A percentile compares a stretch with the other conserved stretches of the same genome.
Conservation (phyloP, 2,113 vertebrate genomes). For the Lutjanus erythropterus region DNA sequence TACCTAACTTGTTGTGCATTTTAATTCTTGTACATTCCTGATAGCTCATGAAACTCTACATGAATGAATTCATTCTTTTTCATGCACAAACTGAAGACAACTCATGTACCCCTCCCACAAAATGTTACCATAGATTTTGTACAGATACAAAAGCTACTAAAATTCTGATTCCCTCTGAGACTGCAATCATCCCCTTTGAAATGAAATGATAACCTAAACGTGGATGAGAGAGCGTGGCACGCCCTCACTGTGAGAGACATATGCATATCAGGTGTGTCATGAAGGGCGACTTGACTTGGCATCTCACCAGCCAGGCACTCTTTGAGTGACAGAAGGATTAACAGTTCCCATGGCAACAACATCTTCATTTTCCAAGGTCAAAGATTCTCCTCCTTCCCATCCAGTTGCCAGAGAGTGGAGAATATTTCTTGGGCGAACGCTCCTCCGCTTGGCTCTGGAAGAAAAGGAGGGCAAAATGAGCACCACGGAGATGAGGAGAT, state of each 20-base stretch:
- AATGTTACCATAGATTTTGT: no score
- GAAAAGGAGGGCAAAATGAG: conserved; percentile 35
- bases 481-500: conserved; percentile 38
- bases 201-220: conserved; percentile 49
- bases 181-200: conserved; percentile 22
- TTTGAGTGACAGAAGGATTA: conserved; percentile 94
- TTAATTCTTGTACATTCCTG: no score
- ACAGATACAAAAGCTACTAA: background rate
- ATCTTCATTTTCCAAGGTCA: conserved; percentile 95
- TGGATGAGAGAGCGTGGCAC: conserved; percentile 12
- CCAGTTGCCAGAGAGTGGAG: conserved; percentile 71
- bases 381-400: conserved; percentile 86
- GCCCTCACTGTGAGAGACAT: conserved; percentile 61
- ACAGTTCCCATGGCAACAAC: conserved; percentile 96
- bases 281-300: conserved; percentile 82
- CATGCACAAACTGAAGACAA: no score
- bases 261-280: conserved; percentile 87
- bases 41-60: no score
- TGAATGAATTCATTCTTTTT: no score
- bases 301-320: conserved; percentile 90
- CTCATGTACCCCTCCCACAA: no score
- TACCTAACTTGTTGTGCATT: no score
- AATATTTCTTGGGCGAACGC: conserved; percentile 66
- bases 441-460: conserved; percentile 68
- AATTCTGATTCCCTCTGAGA: conserved; percentile 15